These are phyloP conservation scores for Aspidapion aeneum DNA, from an alignment of 2,888 invertebrate species.

Conservation along the genomic window DNA sequence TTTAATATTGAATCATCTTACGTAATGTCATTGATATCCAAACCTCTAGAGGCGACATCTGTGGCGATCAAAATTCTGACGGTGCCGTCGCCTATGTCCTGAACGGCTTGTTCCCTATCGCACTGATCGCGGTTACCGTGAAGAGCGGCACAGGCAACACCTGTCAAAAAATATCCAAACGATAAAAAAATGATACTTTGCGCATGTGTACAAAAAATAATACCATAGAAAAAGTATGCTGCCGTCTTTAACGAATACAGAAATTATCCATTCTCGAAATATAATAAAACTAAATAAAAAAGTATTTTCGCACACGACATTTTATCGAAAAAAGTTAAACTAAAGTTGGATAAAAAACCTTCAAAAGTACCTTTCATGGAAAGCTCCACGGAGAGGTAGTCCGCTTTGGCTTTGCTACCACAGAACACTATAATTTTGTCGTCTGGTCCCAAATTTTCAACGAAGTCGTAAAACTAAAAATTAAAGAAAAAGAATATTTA, in stretches of 20 bases:
- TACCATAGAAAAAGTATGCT: too few species aligned
- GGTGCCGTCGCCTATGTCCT: constrained; percentile 74
- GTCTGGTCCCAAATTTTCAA: constrained; percentile 61
- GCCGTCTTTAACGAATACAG: too few species aligned
- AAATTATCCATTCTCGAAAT: too few species aligned
- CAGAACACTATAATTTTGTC: constrained; percentile 92
- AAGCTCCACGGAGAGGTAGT: constrained; percentile 79
- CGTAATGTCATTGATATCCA: constrained; percentile 87
- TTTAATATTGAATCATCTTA: too few species aligned
- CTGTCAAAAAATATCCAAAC: too few species aligned
- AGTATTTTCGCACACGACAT: too few species aligned
- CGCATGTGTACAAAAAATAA: too few species aligned
- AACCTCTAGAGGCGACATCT: constrained; percentile 91
- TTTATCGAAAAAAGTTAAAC: too few species aligned
- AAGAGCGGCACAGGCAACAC: constrained; percentile 80
- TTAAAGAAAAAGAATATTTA: constrained; percentile 7
- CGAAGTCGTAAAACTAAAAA: constrained; percentile 63
- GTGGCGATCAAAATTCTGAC: constrained; percentile 88
- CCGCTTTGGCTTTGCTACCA: constrained; percentile 79
- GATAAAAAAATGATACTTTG: too few species aligned
- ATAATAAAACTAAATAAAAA: too few species aligned
- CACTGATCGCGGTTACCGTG: constrained; percentile 82
- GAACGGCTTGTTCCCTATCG: constrained; percentile 78
- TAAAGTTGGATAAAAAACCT: too few species aligned
- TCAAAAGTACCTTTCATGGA: constrained; percentile 65